Base-by-base conservation (phyloP, 1,140 invertebrate species). In the Drosophila lini region DNA sequence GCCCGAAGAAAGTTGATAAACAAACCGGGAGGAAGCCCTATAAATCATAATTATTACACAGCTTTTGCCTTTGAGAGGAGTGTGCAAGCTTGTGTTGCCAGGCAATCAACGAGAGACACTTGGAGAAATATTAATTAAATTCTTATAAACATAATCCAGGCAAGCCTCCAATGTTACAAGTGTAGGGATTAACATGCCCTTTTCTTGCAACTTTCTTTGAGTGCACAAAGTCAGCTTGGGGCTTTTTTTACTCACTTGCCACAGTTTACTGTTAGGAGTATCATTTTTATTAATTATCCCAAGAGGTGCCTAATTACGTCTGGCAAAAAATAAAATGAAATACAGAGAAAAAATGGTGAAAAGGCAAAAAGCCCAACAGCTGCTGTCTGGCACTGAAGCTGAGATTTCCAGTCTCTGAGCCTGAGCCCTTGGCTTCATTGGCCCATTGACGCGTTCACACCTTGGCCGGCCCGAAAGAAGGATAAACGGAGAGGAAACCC, bases 391-490 rank as follows among this genome's bases (percentile, higher is more conserved):
- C 70, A 68, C 69, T 62, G 61, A 63, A 62, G 52, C 22, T 36
- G 68, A 44, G 59, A 53, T 53, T 53, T 36, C 34, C 32, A 36
- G 32, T 53, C 38, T n/a, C 44, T 5, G 36, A 48, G 44, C 45
- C 45, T 48, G 22, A 63, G 63, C 70, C 61, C 52, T 77, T 60
- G 57, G 59, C 80, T 65, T 78, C 71, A 77, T 81, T 69, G 76
- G 71, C 83, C 74, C 80, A 89, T 88, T 88, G 84, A 88, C 84
- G 80, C 80, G 58, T 88, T 88, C 83, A 88, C 83, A 88, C 83
- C 83, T 88, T 82, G 61, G 13, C 48, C 16, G 28, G 61, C 13
- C 47, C 22, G 15, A 22, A 34, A 16, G 25, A 16, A 38, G 42
- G 10, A 52, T 44, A 53, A 36, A 19, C 9, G 44, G 3, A 53